These are phyloP conservation scores for Cataglyphis livida DNA, from an alignment of 2,888 invertebrate genomes.

Conservation along the genomic window DNA sequence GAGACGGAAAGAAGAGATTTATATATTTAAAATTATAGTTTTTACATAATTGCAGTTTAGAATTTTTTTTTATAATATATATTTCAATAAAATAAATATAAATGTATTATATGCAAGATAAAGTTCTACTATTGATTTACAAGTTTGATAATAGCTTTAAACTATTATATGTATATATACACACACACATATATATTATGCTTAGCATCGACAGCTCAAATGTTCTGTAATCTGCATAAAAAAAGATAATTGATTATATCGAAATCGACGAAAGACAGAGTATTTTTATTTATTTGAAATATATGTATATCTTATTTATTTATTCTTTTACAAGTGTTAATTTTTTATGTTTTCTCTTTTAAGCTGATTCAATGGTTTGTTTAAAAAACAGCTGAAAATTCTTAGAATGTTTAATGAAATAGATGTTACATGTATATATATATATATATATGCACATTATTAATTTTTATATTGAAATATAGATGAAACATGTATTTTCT, in stretches of 20 bases:
- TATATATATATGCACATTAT: neutral
- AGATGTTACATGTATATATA: too few species aligned
- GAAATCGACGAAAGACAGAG: constrained; percentile 2
- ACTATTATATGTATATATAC: neutral
- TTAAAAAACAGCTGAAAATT: neutral
- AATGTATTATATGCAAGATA: neutral
- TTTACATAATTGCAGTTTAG: neutral
- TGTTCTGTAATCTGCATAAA: neutral
- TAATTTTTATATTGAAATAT: neutral
- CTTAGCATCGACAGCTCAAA: neutral
- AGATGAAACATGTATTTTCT: neutral
- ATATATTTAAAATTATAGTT: neutral
- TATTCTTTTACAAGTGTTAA: neutral
- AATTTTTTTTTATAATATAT: neutral
- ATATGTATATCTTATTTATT: neutral
- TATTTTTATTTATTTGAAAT: neutral
- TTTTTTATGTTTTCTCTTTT: neutral
- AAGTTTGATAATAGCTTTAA: neutral
- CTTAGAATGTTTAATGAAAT: neutral
- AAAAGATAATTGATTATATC: constrained; percentile 13
- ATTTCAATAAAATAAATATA: neutral
- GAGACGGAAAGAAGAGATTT: neutral
- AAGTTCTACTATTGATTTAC: neutral
- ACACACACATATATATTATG: neutral
- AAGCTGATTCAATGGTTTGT: neutral